Base-by-base conservation (phyloP, 2,113 vertebrate genomes). In the Pseudorasbora parva region DNA sequence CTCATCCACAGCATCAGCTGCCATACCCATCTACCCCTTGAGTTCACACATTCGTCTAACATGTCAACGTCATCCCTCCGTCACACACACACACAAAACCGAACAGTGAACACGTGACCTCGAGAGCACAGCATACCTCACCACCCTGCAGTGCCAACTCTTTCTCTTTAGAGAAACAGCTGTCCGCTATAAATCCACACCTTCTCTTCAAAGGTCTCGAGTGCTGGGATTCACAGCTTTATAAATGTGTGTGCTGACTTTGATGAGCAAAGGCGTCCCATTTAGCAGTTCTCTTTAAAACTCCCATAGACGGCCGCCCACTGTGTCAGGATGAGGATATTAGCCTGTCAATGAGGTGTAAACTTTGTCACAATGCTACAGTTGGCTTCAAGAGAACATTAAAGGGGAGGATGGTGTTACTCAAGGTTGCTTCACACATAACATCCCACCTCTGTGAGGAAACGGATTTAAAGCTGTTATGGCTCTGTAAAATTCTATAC, bases 261-360 rank as follows among this genome's bases (percentile, higher is more conserved):
- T 91, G 91, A 92, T 88, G 90, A 90, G 91, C 79, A n/a, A 85
- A 89, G 89, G 93, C 89, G 90, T 88, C 87, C 88, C 75, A 85
- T 89, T 89, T 91, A 89, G 88, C 92, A 91, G 92, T 88, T 92
- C 85, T 81, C 81, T 90, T 85, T 76, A 90, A 91, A 88, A 56
- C 79, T 87, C 90, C 88, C 82, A 86, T 87, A 86, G 88, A 86
- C 62, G 25, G 25, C 80, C 79, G 86, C 82, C 89, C 83, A 87
- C 84, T 85, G 84, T 84, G 81, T 68, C 86, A 88, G 88, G 88
- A 90, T 85, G 86, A 88, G 91, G 90, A 91, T 90, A 91, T 93
- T 92, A 92, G 89, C 87, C 88, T 91, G 91, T 92, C 93, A 92
- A 81, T 69, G 77, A 84, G 90, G 88, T 90, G 93, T 87, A 85